Conservation (phyloP, 2,888 invertebrate species). For the Spodoptera littoralis region DNA sequence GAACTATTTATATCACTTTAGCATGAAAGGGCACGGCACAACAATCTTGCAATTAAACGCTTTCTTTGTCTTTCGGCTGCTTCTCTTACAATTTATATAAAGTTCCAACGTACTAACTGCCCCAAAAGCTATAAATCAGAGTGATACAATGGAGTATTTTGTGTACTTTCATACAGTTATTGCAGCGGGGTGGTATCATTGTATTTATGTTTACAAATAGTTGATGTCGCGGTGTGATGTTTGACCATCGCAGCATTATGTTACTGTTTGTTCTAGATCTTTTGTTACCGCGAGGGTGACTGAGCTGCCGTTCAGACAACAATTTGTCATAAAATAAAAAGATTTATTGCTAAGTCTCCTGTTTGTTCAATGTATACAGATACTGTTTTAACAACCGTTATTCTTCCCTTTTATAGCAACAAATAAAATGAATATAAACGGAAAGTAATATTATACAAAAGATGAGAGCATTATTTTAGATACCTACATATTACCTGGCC, state of each 20-base stretch:
- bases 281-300: slow-evolving; percentile 79
- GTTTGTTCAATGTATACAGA: slow-evolving; percentile 76
- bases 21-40: slow-evolving; percentile 17
- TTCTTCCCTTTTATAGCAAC: slow-evolving; percentile 84
- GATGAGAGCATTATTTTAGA: slow-evolving; percentile 77
- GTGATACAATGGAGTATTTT: slow-evolving; percentile 75
- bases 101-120: slow-evolving; percentile 47
- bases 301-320: slow-evolving; percentile 76
- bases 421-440: slow-evolving; percentile 85
- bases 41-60: slow-evolving; percentile 35
- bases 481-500: slow-evolving; percentile 69
- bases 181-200: slow-evolving; percentile 74
- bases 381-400: slow-evolving; percentile 84
- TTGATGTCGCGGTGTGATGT: slow-evolving; percentile 73
- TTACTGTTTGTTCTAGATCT: slow-evolving; percentile 85
- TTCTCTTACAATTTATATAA: slow-evolving; percentile 35
- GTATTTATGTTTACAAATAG: slow-evolving; percentile 83
- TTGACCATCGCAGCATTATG: slow-evolving; percentile 84
- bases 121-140: slow-evolving; percentile 78
- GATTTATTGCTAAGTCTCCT: slow-evolving; percentile 81
- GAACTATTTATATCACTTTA: slow-evolving; percentile 16
- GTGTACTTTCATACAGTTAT: slow-evolving; percentile 78
- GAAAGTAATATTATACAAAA: slow-evolving; percentile 81
- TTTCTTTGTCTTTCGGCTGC: slow-evolving; percentile 53
- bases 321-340: slow-evolving; percentile 89